Evolutionary conservation across 92 coral and sea anemone genomes (phyloP), one percentile per base, ranked within the genome.

Genomic region (Palythoa grandis): DNA sequence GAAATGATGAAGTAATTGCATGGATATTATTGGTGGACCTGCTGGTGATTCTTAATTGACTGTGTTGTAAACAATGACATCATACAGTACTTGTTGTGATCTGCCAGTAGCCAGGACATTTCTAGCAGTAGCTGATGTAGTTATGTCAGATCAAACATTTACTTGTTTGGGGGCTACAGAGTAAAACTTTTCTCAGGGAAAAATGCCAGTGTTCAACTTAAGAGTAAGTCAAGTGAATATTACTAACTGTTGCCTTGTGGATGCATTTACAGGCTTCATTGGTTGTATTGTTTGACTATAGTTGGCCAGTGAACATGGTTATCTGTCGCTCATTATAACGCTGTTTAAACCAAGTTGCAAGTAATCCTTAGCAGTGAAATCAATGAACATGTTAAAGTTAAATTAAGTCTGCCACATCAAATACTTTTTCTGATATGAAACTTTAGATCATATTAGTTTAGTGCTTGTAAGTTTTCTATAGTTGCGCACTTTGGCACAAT

Each of bases 151-250:
- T 61, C 23, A 16, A 43, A 43, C 7, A 43, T 43, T 43, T 43
- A 20, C 20, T 19, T 16, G 23, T 3, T 7, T 61, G 39, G 39
- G 73, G 3, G 19, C 16, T 69, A 69, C 19, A 69, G 9, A 69
- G 19, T 69, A 35, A 24, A 69, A 11, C 40, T 11, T 29, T 69
- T 69, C 39, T 10, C 24, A 13, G 14, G 47, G 56, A 52, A 61
- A 37, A 86, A 93, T 93, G 97, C 93, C 97, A 61, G 92, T 92
- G 13, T 88, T 87, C 63, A 88, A 82, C 85, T 77, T 82, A 13
- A 93, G 88, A 92, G 97, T 93, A 93, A 93, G 97, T 91, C 6
- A 14, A 35, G 11, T 29, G 43, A 65, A 83, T 7, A 43, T 48
- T 17, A 29, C 19, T n/a, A n/a, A n/a, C n/a, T 74, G 20, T 52